Evolutionary conservation across 1,140 invertebrate genomes (phyloP).

Genomic region (Drosophila ambigua): DNA sequence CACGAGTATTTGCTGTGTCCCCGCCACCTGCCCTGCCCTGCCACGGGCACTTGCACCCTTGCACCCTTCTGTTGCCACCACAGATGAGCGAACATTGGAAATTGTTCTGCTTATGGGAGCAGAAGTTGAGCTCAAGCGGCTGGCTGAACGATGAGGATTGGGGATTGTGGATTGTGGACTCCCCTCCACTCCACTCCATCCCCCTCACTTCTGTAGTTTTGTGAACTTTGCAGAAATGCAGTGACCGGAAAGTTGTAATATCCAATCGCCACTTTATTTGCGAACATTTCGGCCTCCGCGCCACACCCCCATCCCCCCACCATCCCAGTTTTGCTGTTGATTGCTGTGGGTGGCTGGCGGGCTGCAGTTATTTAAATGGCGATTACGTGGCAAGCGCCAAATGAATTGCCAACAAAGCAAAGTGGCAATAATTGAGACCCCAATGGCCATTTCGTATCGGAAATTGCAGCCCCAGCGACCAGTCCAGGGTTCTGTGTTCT

Average conservation of each 20-base stretch:
- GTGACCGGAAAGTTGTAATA: slow-evolving; percentile 82
- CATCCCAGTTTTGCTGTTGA: slow-evolving; percentile 3
- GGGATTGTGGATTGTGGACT: neutral
- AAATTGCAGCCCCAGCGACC: slow-evolving; percentile 33
- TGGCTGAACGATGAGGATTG: slow-evolving; percentile 7
- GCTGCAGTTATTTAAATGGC: slow-evolving; percentile 63
- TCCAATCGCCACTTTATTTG: slow-evolving; percentile 81
- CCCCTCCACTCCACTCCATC: too few relatives aligned
- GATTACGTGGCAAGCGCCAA: slow-evolving; percentile 67
- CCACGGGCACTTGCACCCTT: neutral
- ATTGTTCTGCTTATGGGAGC: slow-evolving; percentile 79
- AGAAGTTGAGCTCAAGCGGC: slow-evolving; percentile 46
- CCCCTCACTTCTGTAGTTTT: slow-evolving; percentile 53
- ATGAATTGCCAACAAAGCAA: slow-evolving; percentile 62
- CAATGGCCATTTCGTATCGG: slow-evolving; percentile 40
- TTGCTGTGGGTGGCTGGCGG: slow-evolving; percentile 1
- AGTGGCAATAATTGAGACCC: slow-evolving; percentile 69
- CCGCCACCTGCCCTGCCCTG: slow-evolving; percentile 1
- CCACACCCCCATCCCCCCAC: too few relatives aligned
- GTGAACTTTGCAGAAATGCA: slow-evolving; percentile 81
- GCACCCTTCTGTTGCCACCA: slow-evolving; percentile 58
- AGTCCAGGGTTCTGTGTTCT: too few relatives aligned
- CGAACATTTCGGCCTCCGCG: slow-evolving; percentile 32
- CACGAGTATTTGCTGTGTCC: slow-evolving; percentile 14
- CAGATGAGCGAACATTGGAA: slow-evolving; percentile 79